Base-by-base conservation (phyloP, 2,888 invertebrate species). In the Cacoxenus indagator region DNA sequence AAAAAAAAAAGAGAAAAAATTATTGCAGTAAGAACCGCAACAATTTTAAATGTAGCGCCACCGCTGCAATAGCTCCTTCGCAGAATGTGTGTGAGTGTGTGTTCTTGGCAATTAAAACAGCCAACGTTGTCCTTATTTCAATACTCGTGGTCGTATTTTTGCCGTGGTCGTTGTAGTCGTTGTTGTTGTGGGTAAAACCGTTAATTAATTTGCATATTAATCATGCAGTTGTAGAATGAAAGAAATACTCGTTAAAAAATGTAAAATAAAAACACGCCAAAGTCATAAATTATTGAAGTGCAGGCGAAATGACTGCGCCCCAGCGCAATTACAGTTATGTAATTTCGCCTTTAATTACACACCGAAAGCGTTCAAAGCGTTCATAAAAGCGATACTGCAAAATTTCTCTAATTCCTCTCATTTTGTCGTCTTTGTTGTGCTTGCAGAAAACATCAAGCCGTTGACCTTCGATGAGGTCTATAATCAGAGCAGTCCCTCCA, bases 401-500 rank as follows among this genome's bases (percentile, higher is more conserved):
- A 43, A 2, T n/a, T n/a, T 43, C 14, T n/a, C 11, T 43, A 9
- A 17, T 48, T 51, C 22, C 6, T 22, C 17, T 51, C 19, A 51
- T 22, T 9, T 3, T 51, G 17, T n/a, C 11, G 51, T 9, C 22
- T 51, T 51, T 1, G 22, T 51, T 22, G n/a, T 9, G n/a, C n/a
- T 22, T 91, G 24, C 91, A 95, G 96, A 93, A 82, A 96, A 96
- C 90, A 91, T 95, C 70, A 96, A 96, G 87, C 96, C 96, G 17
- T 90, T 97, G 86, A 96, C 97, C 70, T 98, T 97, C 90, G 98
- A 99, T 87, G 99, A 99, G 89, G 98, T 99, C 27, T 98, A 96
- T 91, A 97, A 97, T 90, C 98, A 98, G 90, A 97, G 98, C 88
- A 97, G 97, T 82, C 96, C 97, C 48, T 98, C 97, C 86, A 99